Evolutionary conservation across 2,888 invertebrate genomes (phyloP).

Genomic region (Iphiclides podalirius): DNA sequence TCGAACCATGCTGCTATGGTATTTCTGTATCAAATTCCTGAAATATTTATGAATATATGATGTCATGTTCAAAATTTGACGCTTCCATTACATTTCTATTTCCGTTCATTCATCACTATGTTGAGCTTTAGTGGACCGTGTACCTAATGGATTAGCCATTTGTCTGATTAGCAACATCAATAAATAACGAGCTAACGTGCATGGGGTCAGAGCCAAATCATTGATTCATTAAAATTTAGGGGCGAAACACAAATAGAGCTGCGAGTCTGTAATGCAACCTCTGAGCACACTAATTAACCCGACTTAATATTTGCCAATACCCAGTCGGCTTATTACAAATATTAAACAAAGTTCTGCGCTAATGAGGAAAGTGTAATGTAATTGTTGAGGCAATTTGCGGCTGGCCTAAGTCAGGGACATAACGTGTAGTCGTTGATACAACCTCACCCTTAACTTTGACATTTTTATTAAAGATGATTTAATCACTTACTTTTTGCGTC

Average conservation of each 20-base stretch:
- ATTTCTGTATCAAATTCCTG: no score
- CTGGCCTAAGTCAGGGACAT: conserved; percentile 4
- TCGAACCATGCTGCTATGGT: no score
- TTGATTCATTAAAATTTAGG: conserved; percentile 71
- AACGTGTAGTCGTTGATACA: no score
- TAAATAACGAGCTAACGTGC: conserved; percentile 64
- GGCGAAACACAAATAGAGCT: conserved; percentile 49
- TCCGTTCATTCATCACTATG: conserved; percentile 46
- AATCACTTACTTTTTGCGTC: no score
- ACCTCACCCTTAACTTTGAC: no score
- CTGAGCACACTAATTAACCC: conserved; percentile 65
- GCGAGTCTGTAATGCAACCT: conserved; percentile 43
- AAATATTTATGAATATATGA: no score
- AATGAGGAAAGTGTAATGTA: conserved; percentile 12
- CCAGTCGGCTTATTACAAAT: conserved; percentile 18
- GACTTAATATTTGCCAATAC: conserved; percentile 54
- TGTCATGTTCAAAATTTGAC: conserved; percentile 34
- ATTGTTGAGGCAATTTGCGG: conserved; percentile 22
- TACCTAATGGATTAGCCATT: conserved; percentile 76
- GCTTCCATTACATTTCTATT: conserved; percentile 53
- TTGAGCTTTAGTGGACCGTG: conserved; percentile 48
- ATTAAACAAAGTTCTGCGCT: conserved; percentile 16
- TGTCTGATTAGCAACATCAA: conserved; percentile 75
- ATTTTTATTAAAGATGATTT: no score
- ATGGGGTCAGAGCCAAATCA: conserved; percentile 62